Evolutionary conservation across 37 sponge, comb jelly and placozoan species (phyloP), one percentile per base, ranked within the genome.

Genomic region (Aplysina aerophoba): DNA sequence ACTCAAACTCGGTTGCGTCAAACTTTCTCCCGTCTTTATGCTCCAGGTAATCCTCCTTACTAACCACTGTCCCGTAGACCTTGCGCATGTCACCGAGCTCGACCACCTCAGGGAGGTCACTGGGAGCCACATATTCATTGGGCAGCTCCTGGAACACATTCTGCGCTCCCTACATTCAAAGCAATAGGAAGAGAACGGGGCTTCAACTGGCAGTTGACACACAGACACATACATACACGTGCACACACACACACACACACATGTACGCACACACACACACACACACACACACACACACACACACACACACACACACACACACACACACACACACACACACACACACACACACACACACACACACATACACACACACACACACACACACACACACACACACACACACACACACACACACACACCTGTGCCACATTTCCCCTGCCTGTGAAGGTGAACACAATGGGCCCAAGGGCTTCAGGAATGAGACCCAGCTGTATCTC

Each of bases 361-460:
- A 69, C 34, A 35, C 34, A 69, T 35, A 69, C 34, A 4, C 34
- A 69, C 71, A 69, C 71, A 27, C 71, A 69, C 71, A 69, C 33
- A 27, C 71, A 69, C 71, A 69, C 71, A 69, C 71, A 69, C 71
- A 69, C 71, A 69, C 71, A 27, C 71, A 69, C 5, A 4, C 64
- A 28, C 28, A 62, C 64, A 62, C 50, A 8, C 50, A 27, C 78
- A 75, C 78, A 40, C 21, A 22, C 53, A 41, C 84, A 61, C 35
- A 94, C 97, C 91, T 90, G 94, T 0, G 94, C 96, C 19, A 98
- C 98, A 84, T 98, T 98, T 14, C 98, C 98, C 28, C 88, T 83
- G 37, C 98, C 98, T 0, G 98, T 95, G 88, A 98, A 98, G 5
- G 89, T 89, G 87, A 98, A 98, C 30, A 94, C 79, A 55, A 98